phyloP scores from a whole-genome alignment of 2,888 invertebrate species.

The Heliconius hortense region DNA sequence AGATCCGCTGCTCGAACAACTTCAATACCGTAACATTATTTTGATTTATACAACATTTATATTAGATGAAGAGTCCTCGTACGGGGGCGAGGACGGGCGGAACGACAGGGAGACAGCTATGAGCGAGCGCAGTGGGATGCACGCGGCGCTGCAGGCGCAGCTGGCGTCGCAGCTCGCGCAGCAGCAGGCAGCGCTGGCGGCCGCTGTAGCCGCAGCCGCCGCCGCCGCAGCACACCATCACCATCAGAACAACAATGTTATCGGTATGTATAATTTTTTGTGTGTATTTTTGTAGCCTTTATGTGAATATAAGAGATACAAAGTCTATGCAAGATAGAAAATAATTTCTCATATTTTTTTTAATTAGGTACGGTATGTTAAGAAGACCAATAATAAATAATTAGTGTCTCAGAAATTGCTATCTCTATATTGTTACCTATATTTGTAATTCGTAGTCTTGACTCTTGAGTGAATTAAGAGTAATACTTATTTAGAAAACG shows the following conservation, averaged over 20 bases:
- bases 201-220: slow-evolving; percentile 82
- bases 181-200: slow-evolving; percentile 80
- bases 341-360: too few relatives aligned
- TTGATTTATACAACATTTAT: not conserved
- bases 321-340: not conserved
- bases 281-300: not conserved
- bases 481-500: too few relatives aligned
- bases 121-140: slow-evolving; percentile 59
- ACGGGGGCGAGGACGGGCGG: slow-evolving; percentile 75
- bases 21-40: not conserved
- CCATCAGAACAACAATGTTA: slow-evolving; percentile 82
- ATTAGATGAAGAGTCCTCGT: slow-evolving; percentile 76
- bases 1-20: too few relatives aligned
- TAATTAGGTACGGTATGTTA: too few relatives aligned
- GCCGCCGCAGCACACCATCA: slow-evolving; percentile 83
- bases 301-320: not conserved
- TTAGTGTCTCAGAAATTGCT: too few relatives aligned
- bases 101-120: slow-evolving; percentile 54
- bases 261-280: slow-evolving; percentile 69
- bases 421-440: too few relatives aligned
- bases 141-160: slow-evolving; percentile 83
- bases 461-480: too few relatives aligned
- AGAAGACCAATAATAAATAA: too few relatives aligned
- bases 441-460: too few relatives aligned
- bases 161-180: slow-evolving; percentile 83